Conservation (phyloP, 2,888 invertebrate genomes). For the Athrips mouffetella region DNA sequence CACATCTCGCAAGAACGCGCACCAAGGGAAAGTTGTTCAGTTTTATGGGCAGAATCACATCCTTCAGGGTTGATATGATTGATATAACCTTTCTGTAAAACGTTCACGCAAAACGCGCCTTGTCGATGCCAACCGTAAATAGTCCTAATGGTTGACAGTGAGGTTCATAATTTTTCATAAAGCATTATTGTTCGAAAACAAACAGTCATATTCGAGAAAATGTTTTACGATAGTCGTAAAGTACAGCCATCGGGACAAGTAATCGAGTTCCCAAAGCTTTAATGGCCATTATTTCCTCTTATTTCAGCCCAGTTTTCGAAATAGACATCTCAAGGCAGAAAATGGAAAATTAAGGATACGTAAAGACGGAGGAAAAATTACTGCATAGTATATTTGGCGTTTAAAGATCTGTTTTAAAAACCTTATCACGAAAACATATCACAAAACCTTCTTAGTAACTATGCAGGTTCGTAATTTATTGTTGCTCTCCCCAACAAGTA, state of each 20-base stretch:
- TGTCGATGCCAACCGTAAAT: constrained; percentile 8
- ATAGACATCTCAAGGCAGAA: background rate
- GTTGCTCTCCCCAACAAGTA: background rate
- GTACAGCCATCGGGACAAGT: constrained; percentile 36
- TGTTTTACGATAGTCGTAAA: constrained; percentile 46
- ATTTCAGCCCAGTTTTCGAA: constrained; percentile 16
- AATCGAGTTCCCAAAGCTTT: constrained; percentile 36
- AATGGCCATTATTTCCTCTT: constrained; percentile 32
- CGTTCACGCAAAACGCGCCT: too few relatives aligned
- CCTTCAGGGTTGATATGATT: too few relatives aligned
- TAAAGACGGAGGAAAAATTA: too few relatives aligned
- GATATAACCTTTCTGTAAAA: too few relatives aligned
- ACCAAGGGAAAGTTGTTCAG: too few relatives aligned
- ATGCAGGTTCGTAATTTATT: too few relatives aligned
- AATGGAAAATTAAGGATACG: constrained; percentile 11
- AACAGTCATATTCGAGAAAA: constrained; percentile 34
- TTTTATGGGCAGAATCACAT: too few relatives aligned
- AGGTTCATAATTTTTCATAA: constrained; percentile 22
- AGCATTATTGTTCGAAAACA: constrained; percentile 39
- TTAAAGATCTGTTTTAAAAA: too few relatives aligned
- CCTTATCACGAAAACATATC: too few relatives aligned
- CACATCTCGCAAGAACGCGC: too few relatives aligned
- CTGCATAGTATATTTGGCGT: too few relatives aligned
- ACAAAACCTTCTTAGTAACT: background rate
- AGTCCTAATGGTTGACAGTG: constrained; percentile 17